Conservation (phyloP, 2,888 invertebrate species). For the Sinelater perroti region DNA sequence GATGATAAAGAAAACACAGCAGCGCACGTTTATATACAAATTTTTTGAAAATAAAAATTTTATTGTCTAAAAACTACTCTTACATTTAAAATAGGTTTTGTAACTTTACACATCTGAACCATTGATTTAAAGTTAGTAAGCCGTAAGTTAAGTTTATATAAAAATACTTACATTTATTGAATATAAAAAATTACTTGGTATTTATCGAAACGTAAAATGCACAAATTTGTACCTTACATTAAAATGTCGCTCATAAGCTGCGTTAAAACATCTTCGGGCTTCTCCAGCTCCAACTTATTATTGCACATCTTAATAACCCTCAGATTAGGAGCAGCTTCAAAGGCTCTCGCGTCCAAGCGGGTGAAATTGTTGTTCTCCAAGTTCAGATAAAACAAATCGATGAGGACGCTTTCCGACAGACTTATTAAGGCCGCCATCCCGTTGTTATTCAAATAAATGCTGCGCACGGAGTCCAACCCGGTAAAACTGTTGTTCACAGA, state of each 20-base stretch:
- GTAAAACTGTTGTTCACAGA: conserved; percentile 21
- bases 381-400: conserved; percentile 44
- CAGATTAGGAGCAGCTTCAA: conserved; percentile 58
- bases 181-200: too few species aligned
- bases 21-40: too few species aligned
- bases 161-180: too few species aligned
- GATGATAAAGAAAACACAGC: too few species aligned
- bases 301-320: conserved; percentile 62
- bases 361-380: conserved; percentile 59
- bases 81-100: too few species aligned
- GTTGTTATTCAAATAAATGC: conserved; percentile 27
- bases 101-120: too few species aligned
- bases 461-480: conserved; percentile 28
- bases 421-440: conserved; percentile 1
- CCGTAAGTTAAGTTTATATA: too few species aligned
- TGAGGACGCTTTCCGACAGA: conserved; percentile 10
- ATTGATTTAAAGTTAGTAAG: too few species aligned
- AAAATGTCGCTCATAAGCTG: conserved; percentile 27
- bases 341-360: conserved; percentile 61
- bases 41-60: too few species aligned
- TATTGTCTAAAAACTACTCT: too few species aligned
- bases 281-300: conserved; percentile 48
- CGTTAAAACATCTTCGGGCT: conserved; percentile 11
- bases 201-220: too few species aligned
- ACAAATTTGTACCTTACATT: conserved; percentile 12